Conservation (phyloP, 2,888 invertebrate species). For the Laspeyria flexula region DNA sequence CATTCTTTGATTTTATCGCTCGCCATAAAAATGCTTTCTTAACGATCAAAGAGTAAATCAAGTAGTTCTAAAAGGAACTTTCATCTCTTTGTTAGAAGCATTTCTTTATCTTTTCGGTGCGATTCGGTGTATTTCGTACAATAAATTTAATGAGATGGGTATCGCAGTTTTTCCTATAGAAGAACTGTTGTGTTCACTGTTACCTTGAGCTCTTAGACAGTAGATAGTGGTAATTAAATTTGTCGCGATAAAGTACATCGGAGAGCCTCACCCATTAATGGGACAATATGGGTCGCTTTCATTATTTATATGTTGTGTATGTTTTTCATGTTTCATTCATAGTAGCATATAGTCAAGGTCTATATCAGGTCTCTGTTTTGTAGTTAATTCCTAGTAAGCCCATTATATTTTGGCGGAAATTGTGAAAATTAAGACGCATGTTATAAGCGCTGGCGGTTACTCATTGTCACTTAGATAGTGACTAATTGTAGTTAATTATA, state of each 20-base stretch:
- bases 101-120: slow-evolving; percentile 22
- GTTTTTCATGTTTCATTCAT: slow-evolving; percentile 57
- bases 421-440: slow-evolving; percentile 41
- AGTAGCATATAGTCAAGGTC: slow-evolving; percentile 35
- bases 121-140: slow-evolving; percentile 24
- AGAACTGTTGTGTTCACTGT: slow-evolving; percentile 1
- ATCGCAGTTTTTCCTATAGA: slow-evolving; percentile 7
- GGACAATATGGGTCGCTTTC: too few relatives aligned
- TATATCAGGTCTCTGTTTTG: slow-evolving; percentile 46
- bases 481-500: neutral
- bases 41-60: slow-evolving; percentile 33
- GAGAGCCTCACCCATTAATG: too few relatives aligned
- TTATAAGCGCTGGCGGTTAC: slow-evolving; percentile 7
- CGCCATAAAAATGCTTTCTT: slow-evolving; percentile 23
- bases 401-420: slow-evolving; percentile 49
- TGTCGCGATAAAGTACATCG: too few relatives aligned
- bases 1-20: neutral
- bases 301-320: too few relatives aligned
- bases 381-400: slow-evolving; percentile 60
- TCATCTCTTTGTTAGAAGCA: slow-evolving; percentile 34
- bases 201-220: neutral
- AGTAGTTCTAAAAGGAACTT: slow-evolving; percentile 23
- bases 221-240: too few relatives aligned
- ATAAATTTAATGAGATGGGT: slow-evolving; percentile 30
- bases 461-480: neutral